Evolutionary conservation across 2,113 vertebrate genomes (phyloP).

Genomic region (Lichenostomus cassidix): DNA sequence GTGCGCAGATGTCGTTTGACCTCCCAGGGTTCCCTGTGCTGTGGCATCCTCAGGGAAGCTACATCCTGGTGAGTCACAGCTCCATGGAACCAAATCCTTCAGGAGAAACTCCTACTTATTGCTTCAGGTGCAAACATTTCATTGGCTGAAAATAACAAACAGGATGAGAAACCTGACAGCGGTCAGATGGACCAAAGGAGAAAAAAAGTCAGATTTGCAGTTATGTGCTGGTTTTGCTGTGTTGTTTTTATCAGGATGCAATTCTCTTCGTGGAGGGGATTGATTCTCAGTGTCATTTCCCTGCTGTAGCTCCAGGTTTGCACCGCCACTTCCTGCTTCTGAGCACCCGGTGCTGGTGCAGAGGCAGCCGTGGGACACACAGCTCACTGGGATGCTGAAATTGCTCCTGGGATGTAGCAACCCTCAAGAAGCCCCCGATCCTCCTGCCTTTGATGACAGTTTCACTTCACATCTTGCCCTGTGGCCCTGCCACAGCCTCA

Average conservation of each 20-base stretch:
- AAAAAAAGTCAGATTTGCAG: neutral
- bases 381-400: accelerated
- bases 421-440: accelerated
- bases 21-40: neutral
- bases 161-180: too few species aligned
- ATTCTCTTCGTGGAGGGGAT: neutral
- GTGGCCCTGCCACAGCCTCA: accelerated
- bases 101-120: neutral
- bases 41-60: accelerated
- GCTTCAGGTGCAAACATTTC: accelerated
- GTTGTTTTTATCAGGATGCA: accelerated
- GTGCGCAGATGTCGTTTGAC: accelerated
- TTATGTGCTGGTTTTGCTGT: neutral
- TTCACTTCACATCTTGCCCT: accelerated
- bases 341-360: neutral
- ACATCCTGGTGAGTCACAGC: neutral
- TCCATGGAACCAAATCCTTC: accelerated
- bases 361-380: accelerated
- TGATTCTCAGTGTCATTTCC: accelerated
- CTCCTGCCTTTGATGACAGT: accelerated
- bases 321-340: accelerated
- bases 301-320: neutral
- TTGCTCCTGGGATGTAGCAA: accelerated
- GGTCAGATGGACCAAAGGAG: neutral
- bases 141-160: neutral